These are phyloP conservation scores for Misgurnus anguillicaudatus DNA, from an alignment of 2,113 vertebrate genomes.

Conservation along the genomic window DNA sequence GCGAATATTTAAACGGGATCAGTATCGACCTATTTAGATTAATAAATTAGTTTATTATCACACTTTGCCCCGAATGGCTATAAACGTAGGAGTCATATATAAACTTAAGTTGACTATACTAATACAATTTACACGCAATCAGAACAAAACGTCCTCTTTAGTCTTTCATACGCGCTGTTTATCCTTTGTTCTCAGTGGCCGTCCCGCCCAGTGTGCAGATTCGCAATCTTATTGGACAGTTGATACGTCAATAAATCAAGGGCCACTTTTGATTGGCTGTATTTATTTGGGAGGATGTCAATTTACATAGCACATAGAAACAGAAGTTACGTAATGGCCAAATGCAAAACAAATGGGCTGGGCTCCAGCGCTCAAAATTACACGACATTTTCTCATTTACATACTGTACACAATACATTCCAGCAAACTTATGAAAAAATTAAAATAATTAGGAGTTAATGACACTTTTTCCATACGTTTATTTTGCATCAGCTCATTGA, in stretches of 20 bases:
- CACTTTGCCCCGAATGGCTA: not conserved
- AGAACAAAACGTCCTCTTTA: not conserved
- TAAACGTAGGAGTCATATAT: not conserved
- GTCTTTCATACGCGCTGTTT: not conserved
- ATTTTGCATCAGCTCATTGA: slow-evolving; percentile 58
- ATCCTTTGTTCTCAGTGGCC: not conserved
- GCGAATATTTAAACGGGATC: not conserved
- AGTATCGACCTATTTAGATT: not conserved
- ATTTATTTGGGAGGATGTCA: not conserved
- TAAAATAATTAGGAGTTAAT: not conserved
- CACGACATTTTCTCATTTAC: not conserved
- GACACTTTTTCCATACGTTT: slow-evolving; percentile 51
- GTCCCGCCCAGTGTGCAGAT: slow-evolving; percentile 50
- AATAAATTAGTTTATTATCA: not conserved
- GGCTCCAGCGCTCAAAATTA: not conserved
- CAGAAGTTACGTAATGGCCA: slow-evolving; percentile 26
- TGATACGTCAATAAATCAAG: slow-evolving; percentile 23
- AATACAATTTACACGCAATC: too few species aligned
- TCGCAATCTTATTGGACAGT: slow-evolving; percentile 55
- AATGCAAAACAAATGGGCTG: not conserved
- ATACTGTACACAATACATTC: not conserved
- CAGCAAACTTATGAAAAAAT: not conserved
- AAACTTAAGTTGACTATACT: not conserved
- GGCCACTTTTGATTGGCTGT: slow-evolving; percentile 59
- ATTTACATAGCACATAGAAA: slow-evolving; percentile 22